Base-by-base conservation (phyloP, 1,140 invertebrate species). In the Nasonia longicornis region DNA sequence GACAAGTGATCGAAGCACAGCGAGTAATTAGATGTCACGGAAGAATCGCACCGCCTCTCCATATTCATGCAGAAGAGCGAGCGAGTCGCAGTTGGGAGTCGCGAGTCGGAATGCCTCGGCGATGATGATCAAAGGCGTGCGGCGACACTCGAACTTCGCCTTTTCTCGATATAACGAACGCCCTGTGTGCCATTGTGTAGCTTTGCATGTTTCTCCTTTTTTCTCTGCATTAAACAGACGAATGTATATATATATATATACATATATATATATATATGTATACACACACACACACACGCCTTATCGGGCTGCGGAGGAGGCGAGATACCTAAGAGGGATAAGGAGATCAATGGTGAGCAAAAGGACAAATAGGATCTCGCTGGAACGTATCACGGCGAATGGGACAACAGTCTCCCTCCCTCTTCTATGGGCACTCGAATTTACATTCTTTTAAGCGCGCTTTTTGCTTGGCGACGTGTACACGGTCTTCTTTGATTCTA, bases 101-200 rank as follows among this genome's bases (percentile, higher is more conserved):
- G 31, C 31, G 52, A 66, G 58, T 80, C 26, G 84, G 82, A 82
- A 81, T 71, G 82, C 45, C 45, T 77, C 84, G 84, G 83, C 86
- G 84, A 88, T 66, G 84, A 87, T 89, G 88, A 89, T 89, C 88
- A 89, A 89, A 89, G 87, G 84, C 85, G 78, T 74, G 85, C 77
- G 82, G 85, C 83, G 85, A 84, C 84, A 86, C 85, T 87, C 83
- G 85, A 87, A 87, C 87, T 88, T 84, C 84, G 87, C 87, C 87
- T 88, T 87, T 81, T 88, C 45, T 63, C 84, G 84, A 87, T 81
- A 88, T 88, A 88, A 88, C 86, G 87, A 88, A 73, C 66, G 45
- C 11, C 14, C 64, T 4, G 72, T 84, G 81, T 70, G 79, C 83
- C 84, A 85, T 88, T 86, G 85, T 87, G 84, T 88, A 88, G 82